Evolutionary conservation across 2,888 invertebrate species (phyloP).

Genomic region (Drosophila rellima): DNA sequence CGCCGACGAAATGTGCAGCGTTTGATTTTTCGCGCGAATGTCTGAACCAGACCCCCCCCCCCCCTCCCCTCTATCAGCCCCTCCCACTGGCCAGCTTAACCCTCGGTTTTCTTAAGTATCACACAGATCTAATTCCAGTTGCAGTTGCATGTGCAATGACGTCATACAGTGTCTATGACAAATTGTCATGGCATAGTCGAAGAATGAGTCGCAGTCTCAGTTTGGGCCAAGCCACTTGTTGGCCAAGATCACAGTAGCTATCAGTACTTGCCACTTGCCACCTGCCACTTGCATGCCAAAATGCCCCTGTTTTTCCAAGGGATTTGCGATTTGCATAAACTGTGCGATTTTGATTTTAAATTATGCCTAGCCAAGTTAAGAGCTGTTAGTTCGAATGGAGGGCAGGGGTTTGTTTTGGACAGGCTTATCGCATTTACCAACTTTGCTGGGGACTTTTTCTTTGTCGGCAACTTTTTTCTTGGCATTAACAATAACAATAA

Average conservation of each 20-base stretch:
- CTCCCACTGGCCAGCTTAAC: neutral
- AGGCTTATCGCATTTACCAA: conserved; percentile 2
- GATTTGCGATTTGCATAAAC: conserved; percentile 68
- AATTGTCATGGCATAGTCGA: conserved; percentile 35
- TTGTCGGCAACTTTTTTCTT: conserved; percentile 37
- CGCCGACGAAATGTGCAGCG: conserved; percentile 69
- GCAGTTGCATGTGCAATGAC: conserved; percentile 37
- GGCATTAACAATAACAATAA: conserved; percentile 14
- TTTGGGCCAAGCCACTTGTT: conserved; percentile 44
- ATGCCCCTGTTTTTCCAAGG: conserved; percentile 52
- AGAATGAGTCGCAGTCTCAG: conserved; percentile 7
- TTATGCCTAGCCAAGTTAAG: conserved; percentile 53
- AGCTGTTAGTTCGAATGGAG: neutral
- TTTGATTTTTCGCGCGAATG: conserved; percentile 64
- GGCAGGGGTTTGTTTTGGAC: neutral
- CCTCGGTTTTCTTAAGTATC: neutral
- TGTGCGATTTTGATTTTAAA: conserved; percentile 66
- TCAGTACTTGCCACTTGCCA: conserved; percentile 24
- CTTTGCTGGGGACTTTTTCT: no score
- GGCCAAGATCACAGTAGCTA: conserved; percentile 28
- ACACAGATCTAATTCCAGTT: conserved; percentile 27
- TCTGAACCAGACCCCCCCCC: neutral
- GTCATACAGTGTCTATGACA: conserved; percentile 57
- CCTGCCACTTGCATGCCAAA: conserved; percentile 57
- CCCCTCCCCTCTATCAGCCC: neutral